Percentiles rank a stretch among this genome's conserved stretches.
These are phyloP conservation scores for Brachionus calyciflorus DNA, from an alignment of 1,140 invertebrate species.

Conservation along the genomic window DNA sequence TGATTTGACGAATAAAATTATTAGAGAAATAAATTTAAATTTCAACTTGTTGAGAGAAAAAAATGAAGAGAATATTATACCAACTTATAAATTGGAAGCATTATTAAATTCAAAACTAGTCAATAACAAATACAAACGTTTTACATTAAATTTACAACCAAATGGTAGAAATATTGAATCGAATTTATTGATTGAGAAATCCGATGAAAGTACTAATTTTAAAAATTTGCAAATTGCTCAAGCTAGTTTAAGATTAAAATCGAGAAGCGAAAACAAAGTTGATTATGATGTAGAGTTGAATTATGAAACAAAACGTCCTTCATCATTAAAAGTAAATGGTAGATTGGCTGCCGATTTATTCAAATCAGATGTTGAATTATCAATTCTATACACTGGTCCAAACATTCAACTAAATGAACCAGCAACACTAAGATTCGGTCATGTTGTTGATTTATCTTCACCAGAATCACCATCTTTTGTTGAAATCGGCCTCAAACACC, in stretches of 20 bases:
- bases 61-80: not conserved
- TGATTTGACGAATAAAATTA: slow-evolving; percentile 7
- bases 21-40: slow-evolving; percentile 15
- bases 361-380: slow-evolving; percentile 28
- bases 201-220: not conserved
- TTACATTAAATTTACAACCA: not conserved
- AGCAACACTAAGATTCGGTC: not conserved
- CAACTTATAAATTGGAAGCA: slow-evolving; percentile 7
- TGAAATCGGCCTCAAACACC: slow-evolving; percentile 1
- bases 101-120: not conserved
- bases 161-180: not conserved
- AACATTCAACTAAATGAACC: not conserved
- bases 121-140: not conserved
- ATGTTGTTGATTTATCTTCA: slow-evolving; percentile 16
- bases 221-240: not conserved
- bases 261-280: not conserved
- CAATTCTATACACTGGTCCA: not conserved
- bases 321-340: not conserved
- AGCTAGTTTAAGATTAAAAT: not conserved
- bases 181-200: not conserved
- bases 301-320: not conserved
- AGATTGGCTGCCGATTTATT: not conserved
- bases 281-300: slow-evolving; percentile 24
- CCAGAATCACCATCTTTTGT: not conserved
- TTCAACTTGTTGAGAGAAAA: not conserved